These are phyloP conservation scores for Macrochelys suwanniensis DNA, from an alignment of 2,797 vertebrate genomes.

Conservation along the genomic window DNA sequence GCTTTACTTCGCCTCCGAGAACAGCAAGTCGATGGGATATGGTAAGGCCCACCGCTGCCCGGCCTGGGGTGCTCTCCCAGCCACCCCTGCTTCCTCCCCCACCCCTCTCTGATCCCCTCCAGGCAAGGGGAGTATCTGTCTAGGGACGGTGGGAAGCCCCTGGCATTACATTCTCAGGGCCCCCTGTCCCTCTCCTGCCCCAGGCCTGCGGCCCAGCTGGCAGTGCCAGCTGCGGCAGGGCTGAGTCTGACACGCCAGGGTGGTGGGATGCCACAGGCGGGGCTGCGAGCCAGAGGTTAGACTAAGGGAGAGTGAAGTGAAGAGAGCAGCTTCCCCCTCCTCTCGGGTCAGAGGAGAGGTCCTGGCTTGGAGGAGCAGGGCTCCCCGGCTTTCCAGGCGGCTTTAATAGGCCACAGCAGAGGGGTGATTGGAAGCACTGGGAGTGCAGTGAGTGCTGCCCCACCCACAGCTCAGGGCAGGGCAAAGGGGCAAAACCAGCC, in stretches of 20 bases:
- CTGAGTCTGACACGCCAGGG: not conserved
- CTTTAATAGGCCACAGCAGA: not conserved
- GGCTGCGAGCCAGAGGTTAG: not conserved
- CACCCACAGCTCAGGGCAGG: not conserved
- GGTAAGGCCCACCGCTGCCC: constrained; percentile 79
- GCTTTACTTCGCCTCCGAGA: constrained; percentile 96
- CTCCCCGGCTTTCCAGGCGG: not conserved
- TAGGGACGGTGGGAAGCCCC: not conserved
- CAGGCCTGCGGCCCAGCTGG: not conserved
- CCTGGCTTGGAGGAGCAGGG: not conserved
- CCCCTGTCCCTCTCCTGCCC: not conserved
- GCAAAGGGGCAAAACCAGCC: not conserved
- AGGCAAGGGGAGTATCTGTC: not conserved
- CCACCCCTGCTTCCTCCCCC: fast-evolving
- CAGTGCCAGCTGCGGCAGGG: not conserved
- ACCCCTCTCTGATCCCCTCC: not conserved
- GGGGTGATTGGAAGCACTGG: not conserved
- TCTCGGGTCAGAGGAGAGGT: not conserved
- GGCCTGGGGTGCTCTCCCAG: fast-evolving
- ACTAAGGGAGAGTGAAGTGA: not conserved
- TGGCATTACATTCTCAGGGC: not conserved
- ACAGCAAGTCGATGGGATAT: constrained; percentile 89
- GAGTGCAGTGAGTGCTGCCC: not conserved
- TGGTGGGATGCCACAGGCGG: fast-evolving
- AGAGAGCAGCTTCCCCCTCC: not conserved